Evolutionary conservation across 2,888 invertebrate genomes (phyloP).

Genomic region (Mechanitis mazaeus): DNA sequence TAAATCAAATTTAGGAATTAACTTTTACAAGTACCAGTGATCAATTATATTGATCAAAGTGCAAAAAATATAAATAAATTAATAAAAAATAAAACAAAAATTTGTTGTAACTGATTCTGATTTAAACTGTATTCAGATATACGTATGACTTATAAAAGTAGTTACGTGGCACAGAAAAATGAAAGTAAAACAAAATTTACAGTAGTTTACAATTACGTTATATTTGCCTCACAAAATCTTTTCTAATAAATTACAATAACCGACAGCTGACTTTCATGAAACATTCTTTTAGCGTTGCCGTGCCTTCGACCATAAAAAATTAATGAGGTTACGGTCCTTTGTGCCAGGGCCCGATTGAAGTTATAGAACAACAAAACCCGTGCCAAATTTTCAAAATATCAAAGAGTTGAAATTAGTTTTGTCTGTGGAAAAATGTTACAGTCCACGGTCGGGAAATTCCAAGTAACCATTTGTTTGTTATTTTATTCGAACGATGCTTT

Average conservation of each 20-base stretch:
- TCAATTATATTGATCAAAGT: no score
- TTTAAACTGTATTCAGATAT: no score
- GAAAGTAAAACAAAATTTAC: not conserved
- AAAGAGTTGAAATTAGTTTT: constrained; percentile 37
- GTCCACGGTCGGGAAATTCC: constrained; percentile 17
- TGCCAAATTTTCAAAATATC: constrained; percentile 40
- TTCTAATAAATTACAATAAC: constrained; percentile 25
- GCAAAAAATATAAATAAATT: no score
- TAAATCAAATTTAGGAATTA: no score
- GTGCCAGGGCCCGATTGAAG: constrained; percentile 23
- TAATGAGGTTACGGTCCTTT: constrained; percentile 34
- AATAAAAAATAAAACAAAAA: no score
- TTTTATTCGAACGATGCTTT: constrained; percentile 9
- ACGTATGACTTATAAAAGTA: not conserved
- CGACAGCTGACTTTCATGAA: constrained; percentile 29
- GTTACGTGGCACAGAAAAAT: constrained; percentile 2
- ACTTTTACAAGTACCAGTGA: no score
- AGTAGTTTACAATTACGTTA: constrained; percentile 14
- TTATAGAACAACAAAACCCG: constrained; percentile 17
- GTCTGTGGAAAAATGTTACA: constrained; percentile 22
- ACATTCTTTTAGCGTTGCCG: constrained; percentile 30
- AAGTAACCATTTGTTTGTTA: constrained; percentile 16
- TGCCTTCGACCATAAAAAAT: constrained; percentile 33
- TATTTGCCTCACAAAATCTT: constrained; percentile 18
- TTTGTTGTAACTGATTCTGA: no score